These are phyloP conservation scores for Meloe dianella DNA, from an alignment of 2,888 invertebrate genomes.

Conservation along the genomic window DNA sequence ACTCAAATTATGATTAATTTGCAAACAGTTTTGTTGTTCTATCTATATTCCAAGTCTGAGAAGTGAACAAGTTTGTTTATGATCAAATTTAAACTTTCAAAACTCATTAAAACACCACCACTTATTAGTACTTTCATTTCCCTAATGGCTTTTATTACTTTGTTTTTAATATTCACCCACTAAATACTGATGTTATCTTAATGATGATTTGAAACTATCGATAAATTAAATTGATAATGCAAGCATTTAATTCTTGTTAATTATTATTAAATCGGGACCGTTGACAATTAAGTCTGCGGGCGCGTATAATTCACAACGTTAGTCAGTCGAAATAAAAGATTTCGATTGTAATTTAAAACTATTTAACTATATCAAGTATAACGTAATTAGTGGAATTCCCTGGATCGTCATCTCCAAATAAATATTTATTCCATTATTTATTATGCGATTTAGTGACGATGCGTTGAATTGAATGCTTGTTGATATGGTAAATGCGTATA, in stretches of 20 bases:
- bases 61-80: conserved; percentile 29
- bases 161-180: conserved; percentile 31
- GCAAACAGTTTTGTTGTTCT: conserved; percentile 30
- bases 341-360: no score
- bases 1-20: conserved; percentile 30
- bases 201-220: conserved; percentile 19
- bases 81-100: conserved; percentile 35
- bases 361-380: no score
- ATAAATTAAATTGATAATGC: background rate
- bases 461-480: no score
- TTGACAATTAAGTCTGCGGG: background rate
- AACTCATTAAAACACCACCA: conserved; percentile 31
- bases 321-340: no score
- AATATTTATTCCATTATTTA: no score
- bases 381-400: no score
- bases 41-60: conserved; percentile 30
- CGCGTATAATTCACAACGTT: no score
- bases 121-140: conserved; percentile 36
- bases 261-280: no score
- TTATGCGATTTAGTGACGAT: no score
- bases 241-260: background rate
- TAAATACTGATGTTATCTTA: conserved; percentile 32
- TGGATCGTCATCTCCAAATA: no score
- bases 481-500: no score
- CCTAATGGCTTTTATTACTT: conserved; percentile 34